Conservation (phyloP, 2,113 vertebrate species). For the Carassius carassius region DNA sequence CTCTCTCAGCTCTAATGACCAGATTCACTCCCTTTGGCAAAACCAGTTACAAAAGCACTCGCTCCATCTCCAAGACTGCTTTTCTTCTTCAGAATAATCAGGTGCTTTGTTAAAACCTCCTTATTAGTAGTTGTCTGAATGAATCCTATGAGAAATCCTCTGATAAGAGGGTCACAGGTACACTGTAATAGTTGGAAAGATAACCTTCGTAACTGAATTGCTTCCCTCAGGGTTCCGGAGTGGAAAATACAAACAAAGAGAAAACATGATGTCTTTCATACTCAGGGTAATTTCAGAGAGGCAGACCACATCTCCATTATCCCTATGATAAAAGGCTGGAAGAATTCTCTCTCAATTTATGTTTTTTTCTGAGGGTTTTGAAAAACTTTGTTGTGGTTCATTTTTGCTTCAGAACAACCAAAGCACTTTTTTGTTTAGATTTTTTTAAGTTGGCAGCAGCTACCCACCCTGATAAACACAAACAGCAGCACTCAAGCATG, state of each 20-base stretch:
- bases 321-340: background rate
- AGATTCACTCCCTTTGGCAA: constrained; percentile 14
- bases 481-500: background rate
- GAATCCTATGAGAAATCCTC: constrained; percentile 11
- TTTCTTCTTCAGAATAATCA: constrained; percentile 19
- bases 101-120: background rate
- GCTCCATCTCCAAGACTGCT: background rate
- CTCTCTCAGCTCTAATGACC: constrained; percentile 46
- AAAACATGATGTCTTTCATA: background rate
- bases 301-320: background rate
- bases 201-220: background rate
- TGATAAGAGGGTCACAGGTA: constrained; percentile 14
- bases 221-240: background rate
- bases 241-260: constrained; percentile 27
- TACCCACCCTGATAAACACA: constrained; percentile 11
- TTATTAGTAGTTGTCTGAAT: background rate
- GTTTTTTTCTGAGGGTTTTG: background rate
- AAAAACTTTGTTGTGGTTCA: background rate
- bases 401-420: background rate
- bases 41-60: constrained; percentile 1
- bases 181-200: constrained; percentile 1
- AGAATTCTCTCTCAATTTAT: background rate
- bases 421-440: background rate
- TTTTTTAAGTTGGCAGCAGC: background rate
- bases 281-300: background rate